Evolutionary conservation across 2,797 vertebrate species (phyloP).

Genomic region (Cetoscarus ocellatus): DNA sequence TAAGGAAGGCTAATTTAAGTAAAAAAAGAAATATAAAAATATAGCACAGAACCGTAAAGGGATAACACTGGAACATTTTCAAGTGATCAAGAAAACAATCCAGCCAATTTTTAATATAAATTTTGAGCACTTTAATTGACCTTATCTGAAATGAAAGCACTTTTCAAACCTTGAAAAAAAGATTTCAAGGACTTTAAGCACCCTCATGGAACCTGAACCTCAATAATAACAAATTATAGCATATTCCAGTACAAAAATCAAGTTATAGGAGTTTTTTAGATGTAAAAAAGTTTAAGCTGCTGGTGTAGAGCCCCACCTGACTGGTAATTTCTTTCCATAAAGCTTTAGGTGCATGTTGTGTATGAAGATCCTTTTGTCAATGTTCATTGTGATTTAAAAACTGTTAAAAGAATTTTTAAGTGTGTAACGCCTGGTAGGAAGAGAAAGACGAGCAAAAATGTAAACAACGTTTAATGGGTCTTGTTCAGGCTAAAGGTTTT

Average conservation of each 20-base stretch:
- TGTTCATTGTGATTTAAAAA: background rate
- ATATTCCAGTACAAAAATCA: background rate
- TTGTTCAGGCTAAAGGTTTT: background rate
- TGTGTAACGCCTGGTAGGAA: background rate
- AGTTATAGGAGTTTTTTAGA: background rate
- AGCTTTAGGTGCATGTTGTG: background rate
- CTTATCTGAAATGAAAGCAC: too few relatives aligned
- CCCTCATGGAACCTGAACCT: too few relatives aligned
- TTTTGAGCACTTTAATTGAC: too few relatives aligned
- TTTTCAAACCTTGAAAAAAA: too few relatives aligned
- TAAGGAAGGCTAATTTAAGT: too few relatives aligned
- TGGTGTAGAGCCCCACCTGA: background rate
- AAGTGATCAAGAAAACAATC: too few relatives aligned
- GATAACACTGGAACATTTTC: too few relatives aligned
- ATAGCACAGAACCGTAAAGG: too few relatives aligned
- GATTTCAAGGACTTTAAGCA: too few relatives aligned
- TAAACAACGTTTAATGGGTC: background rate
- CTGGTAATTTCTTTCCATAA: background rate
- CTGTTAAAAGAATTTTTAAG: background rate
- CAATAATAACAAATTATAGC: background rate
- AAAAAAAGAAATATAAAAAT: too few relatives aligned
- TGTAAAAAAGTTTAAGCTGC: background rate
- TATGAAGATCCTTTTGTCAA: too few relatives aligned
- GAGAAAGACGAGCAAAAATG: background rate
- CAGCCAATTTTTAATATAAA: too few relatives aligned